Evolutionary conservation across 2,797 vertebrate species (phyloP), one percentile per base, ranked within the genome.

Genomic region (Darevskia nairensis): DNA sequence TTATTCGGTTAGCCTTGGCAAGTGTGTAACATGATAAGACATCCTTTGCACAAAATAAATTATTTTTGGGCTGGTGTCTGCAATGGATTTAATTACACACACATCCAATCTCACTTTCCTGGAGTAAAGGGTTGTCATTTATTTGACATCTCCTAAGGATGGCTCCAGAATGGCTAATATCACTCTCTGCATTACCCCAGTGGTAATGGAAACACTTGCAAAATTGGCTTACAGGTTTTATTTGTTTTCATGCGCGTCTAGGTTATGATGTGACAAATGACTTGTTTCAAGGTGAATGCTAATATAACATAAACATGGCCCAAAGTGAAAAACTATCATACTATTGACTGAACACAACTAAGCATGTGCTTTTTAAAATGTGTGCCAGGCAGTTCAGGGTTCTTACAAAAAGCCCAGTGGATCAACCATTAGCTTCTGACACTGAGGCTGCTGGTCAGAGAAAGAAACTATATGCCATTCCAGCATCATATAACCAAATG

Each of bases 21-120:
- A 92, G 89, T 89, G 88, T 84, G 84, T 91, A 91, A 93, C 87
- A 41, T 0, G 6, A 86, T 89, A 88, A 39, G 86, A 80, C 88
- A 94, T 64, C 85, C 79, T 94, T 90, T 93, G 89, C 89, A 90
- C 86, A 89, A 94, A 94, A 94, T 86, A 87, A 85, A 84, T 94
- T 92, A 92, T 80, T 90, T 88, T 88, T 32, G 76, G 89, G 93
- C 86, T 77, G 68, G 78, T 92, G 83, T 86, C 92, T 94, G 82
- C 89, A 91, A 90, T 89, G 81, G 90, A 91, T 93, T 95, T 92
- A 94, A 93, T 95, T 94, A 94, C n/a, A 90, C 46, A 80, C 80
- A 91, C 21, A 91, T 82, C 81, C 92, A 88, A 21, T 68, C 66
- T 82, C 88, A 88, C 91, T 91, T 27, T 89, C 64, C 80, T 11